Evolutionary conservation across 2,888 invertebrate species (phyloP).

Genomic region (Metacarcinus magister): DNA sequence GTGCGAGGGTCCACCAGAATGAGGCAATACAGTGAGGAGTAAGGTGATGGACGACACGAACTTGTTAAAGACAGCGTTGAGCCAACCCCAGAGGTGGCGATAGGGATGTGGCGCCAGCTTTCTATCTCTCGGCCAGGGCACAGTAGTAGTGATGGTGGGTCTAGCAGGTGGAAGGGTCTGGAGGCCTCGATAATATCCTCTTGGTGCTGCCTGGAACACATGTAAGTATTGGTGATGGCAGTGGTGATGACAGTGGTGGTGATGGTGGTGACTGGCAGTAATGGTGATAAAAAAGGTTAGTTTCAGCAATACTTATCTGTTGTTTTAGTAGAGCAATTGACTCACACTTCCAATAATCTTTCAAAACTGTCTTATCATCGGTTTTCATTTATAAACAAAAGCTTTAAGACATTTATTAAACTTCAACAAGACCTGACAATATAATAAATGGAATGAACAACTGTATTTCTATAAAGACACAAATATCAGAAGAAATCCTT

Average conservation of each 20-base stretch:
- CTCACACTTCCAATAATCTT: too few relatives aligned
- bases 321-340: background rate
- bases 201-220: background rate
- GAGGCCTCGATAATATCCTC: background rate
- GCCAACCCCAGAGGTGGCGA: slow-evolving; percentile 79
- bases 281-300: background rate
- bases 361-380: too few relatives aligned
- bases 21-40: background rate
- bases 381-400: too few relatives aligned
- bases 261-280: background rate
- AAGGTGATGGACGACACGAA: background rate
- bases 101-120: background rate
- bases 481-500: too few relatives aligned
- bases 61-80: slow-evolving; percentile 82
- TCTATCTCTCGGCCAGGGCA: background rate
- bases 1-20: background rate
- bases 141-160: background rate
- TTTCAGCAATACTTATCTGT: background rate
- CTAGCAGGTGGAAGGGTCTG: background rate
- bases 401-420: too few relatives aligned
- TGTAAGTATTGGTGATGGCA: background rate
- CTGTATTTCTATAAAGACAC: too few relatives aligned
- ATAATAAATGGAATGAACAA: too few relatives aligned
- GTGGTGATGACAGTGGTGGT: background rate
- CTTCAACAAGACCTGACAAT: too few relatives aligned